Conservation (phyloP, 1,140 invertebrate genomes). For the Lerema accius region DNA sequence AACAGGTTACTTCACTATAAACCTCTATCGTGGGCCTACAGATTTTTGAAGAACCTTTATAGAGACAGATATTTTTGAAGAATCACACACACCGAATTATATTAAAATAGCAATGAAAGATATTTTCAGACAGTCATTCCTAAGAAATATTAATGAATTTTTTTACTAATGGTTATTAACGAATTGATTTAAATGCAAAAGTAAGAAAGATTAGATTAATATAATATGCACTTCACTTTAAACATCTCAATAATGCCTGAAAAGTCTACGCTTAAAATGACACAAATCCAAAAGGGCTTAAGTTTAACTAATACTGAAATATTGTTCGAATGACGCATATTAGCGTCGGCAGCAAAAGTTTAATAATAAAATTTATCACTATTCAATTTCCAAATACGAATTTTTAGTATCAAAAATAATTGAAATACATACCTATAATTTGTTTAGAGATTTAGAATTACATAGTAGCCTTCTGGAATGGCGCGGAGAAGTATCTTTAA, state of each 20-base stretch:
- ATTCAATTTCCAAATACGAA: slow-evolving; percentile 48
- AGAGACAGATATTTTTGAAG: not conserved
- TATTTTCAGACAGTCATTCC: too few species aligned
- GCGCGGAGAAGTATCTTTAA: slow-evolving; percentile 18
- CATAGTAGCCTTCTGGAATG: slow-evolving; percentile 24
- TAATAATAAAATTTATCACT: slow-evolving; percentile 39
- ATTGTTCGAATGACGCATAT: not conserved
- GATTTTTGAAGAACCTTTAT: slow-evolving; percentile 2
- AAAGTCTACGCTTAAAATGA: too few species aligned
- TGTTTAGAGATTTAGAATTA: slow-evolving; percentile 23
- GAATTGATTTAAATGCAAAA: too few species aligned
- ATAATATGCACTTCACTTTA: too few species aligned
- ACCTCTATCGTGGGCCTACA: not conserved
- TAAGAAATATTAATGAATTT: too few species aligned
- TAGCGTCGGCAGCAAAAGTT: slow-evolving; percentile 46
- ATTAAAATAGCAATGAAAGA: too few species aligned
- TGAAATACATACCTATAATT: slow-evolving; percentile 36
- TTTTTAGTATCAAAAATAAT: slow-evolving; percentile 62
- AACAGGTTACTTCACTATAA: slow-evolving; percentile 24
- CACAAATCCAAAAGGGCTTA: not conserved
- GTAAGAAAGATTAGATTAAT: too few species aligned
- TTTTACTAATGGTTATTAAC: too few species aligned
- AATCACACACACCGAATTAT: too few species aligned
- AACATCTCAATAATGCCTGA: too few species aligned
- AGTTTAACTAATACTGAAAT: slow-evolving; percentile 24